Evolutionary conservation across 2,888 invertebrate species (phyloP).

Genomic region (Pterobdella sp.): DNA sequence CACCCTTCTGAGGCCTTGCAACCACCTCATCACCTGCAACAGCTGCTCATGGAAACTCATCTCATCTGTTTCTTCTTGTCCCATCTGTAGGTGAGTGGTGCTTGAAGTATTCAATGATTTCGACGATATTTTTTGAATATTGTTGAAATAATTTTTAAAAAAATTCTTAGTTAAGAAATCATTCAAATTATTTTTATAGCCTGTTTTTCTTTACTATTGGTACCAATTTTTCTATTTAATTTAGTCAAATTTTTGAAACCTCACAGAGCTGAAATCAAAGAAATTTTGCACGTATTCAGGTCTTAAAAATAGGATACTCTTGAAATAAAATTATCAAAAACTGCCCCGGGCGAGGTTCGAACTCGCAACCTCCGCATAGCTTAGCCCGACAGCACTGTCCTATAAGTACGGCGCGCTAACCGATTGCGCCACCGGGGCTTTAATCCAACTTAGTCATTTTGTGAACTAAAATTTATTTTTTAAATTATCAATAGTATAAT

Average conservation of each 20-base stretch:
- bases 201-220: neutral
- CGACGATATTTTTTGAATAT: neutral
- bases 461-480: neutral
- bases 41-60: constrained; percentile 51
- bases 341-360: neutral
- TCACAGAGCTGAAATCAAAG: constrained; percentile 21
- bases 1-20: constrained; percentile 53
- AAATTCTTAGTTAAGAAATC: neutral
- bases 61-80: constrained; percentile 52
- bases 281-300: constrained; percentile 16
- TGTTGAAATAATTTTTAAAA: neutral
- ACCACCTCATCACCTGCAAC: constrained; percentile 53
- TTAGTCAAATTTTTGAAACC: neutral
- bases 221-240: neutral
- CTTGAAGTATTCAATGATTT: neutral
- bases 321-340: neutral
- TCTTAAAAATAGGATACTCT: constrained; percentile 8
- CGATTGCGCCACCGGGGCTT: neutral
- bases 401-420: constrained; percentile 4
- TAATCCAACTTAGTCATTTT: neutral
- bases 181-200: neutral
- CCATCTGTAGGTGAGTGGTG: constrained; percentile 46
- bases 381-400: neutral
- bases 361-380: constrained; percentile 1
- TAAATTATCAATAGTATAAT: too few species aligned